phyloP scores from a whole-genome alignment of 64 coral and sea anemone species.

The Catalaphyllia jardinei region DNA sequence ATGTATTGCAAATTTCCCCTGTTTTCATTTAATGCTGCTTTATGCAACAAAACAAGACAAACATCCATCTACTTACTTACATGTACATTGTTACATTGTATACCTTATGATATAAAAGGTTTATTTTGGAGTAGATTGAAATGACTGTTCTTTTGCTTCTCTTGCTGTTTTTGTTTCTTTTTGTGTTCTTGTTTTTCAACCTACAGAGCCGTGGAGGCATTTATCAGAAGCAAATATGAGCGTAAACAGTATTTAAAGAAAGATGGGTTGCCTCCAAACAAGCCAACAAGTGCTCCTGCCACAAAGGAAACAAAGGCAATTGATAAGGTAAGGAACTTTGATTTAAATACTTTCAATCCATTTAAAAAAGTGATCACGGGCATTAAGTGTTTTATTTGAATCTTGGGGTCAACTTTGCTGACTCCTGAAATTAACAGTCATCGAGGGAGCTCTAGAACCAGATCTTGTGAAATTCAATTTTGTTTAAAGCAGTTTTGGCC shows the following conservation, averaged over 20 bases:
- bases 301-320: conserved; percentile 42
- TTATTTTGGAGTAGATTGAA: conserved; percentile 7
- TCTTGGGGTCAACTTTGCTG: too few relatives aligned
- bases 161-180: background rate
- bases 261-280: conserved; percentile 70
- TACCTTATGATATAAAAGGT: background rate
- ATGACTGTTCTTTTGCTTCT: background rate
- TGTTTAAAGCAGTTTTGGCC: too few relatives aligned
- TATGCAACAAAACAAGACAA: too few relatives aligned
- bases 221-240: conserved; percentile 92
- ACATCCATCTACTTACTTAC: too few relatives aligned
- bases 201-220: conserved; percentile 70
- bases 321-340: background rate
- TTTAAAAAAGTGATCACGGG: too few relatives aligned
- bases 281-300: conserved; percentile 3
- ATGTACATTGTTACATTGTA: background rate
- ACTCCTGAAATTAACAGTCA: too few relatives aligned
- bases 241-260: conserved; percentile 87
- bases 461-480: too few relatives aligned
- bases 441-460: too few relatives aligned
- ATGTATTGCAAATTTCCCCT: too few relatives aligned
- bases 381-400: too few relatives aligned
- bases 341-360: background rate
- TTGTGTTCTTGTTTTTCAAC: conserved; percentile 5
- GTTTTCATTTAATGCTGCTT: too few relatives aligned